Conservation (phyloP, 2,797 vertebrate genomes). For the Emys orbicularis region DNA sequence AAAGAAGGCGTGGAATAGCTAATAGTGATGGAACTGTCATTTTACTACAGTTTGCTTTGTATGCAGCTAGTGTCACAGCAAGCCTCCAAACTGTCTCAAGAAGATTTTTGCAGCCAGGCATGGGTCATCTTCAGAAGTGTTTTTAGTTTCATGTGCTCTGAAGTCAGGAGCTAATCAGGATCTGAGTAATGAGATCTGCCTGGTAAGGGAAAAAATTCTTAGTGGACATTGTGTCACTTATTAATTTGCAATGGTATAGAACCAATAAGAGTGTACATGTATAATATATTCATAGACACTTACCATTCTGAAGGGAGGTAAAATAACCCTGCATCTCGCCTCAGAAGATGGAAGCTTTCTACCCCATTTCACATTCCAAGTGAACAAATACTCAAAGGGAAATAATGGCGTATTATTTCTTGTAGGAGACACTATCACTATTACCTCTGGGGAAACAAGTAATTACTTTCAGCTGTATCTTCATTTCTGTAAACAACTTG, state of each 20-base stretch:
- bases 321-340: constrained; percentile 54
- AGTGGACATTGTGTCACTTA: constrained; percentile 42
- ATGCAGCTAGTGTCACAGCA: constrained; percentile 4
- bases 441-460: constrained; percentile 63
- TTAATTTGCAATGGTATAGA: constrained; percentile 27
- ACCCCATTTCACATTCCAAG: constrained; percentile 64
- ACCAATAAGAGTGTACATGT: constrained; percentile 29
- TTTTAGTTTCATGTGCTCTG: neutral
- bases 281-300: constrained; percentile 35
- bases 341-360: constrained; percentile 52
- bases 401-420: constrained; percentile 51
- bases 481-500: constrained; percentile 70
- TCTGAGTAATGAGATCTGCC: constrained; percentile 32
- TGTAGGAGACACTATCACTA: constrained; percentile 53
- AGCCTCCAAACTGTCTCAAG: constrained; percentile 31
- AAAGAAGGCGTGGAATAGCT: constrained; percentile 12
- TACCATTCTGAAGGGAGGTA: constrained; percentile 37
- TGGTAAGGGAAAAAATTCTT: constrained; percentile 38
- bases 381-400: constrained; percentile 27
- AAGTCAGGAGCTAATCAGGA: constrained; percentile 36
- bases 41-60: constrained; percentile 38
- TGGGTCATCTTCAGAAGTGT: constrained; percentile 36
- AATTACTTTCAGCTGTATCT: constrained; percentile 67
- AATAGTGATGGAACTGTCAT: neutral
- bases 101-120: constrained; percentile 38